phyloP scores from a whole-genome alignment of 2,888 invertebrate species.

The Dolomedes plantarius region DNA sequence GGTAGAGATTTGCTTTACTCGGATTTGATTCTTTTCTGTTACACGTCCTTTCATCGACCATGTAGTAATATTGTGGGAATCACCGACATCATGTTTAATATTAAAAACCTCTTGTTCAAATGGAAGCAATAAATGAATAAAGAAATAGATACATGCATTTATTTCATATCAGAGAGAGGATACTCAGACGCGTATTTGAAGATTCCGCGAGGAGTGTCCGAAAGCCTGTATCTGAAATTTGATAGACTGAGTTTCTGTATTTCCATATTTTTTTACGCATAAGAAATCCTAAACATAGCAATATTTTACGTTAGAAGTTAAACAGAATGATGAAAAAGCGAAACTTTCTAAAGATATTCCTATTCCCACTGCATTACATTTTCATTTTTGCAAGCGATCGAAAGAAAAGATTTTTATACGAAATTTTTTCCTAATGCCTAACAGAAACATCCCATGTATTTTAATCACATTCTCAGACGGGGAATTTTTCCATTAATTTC shows the following conservation, averaged over 20 bases:
- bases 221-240: too few species aligned
- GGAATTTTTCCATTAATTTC: slow-evolving; percentile 67
- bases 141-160: too few species aligned
- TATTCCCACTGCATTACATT: slow-evolving; percentile 65
- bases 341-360: slow-evolving; percentile 51
- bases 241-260: not conserved
- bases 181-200: too few species aligned
- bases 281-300: not conserved
- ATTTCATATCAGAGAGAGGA: too few species aligned
- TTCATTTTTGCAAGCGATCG: slow-evolving; percentile 56
- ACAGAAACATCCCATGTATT: slow-evolving; percentile 61
- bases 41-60: too few species aligned
- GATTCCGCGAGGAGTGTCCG: too few species aligned
- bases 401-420: slow-evolving; percentile 40
- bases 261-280: not conserved
- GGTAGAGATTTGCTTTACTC: too few species aligned
- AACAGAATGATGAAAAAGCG: slow-evolving; percentile 10
- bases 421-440: slow-evolving; percentile 65
- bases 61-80: too few species aligned
- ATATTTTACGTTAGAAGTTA: not conserved
- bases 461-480: slow-evolving; percentile 58
- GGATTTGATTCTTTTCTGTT: too few species aligned
- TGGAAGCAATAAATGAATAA: too few species aligned
- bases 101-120: too few species aligned
- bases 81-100: too few species aligned